These are phyloP conservation scores for Drosophila lacicola DNA, from an alignment of 2,888 invertebrate genomes.

Conservation along the genomic window DNA sequence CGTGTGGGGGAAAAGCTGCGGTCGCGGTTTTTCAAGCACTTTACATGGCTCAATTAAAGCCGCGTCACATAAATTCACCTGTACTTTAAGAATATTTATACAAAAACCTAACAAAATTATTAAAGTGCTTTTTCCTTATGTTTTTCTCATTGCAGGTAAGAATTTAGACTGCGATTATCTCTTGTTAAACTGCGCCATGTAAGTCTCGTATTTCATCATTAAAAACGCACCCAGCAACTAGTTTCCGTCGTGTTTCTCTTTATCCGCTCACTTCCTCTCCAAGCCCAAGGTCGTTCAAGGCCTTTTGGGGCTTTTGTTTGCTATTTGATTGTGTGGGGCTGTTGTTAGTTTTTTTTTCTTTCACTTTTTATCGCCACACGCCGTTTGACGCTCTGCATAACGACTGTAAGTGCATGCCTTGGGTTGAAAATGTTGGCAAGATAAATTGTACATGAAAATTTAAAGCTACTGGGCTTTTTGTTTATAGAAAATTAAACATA, in stretches of 20 bases:
- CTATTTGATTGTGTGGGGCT: conserved; percentile 29
- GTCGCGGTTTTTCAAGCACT: conserved; percentile 24
- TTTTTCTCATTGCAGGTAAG: conserved; percentile 54
- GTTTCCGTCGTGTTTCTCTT: conserved; percentile 31
- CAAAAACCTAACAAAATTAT: conserved; percentile 7
- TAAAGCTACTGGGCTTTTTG: background rate
- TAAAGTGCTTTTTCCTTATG: conserved; percentile 13
- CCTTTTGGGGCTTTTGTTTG: conserved; percentile 46
- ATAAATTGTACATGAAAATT: background rate
- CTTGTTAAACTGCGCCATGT: conserved; percentile 7
- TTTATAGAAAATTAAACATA: background rate
- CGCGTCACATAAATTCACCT: conserved; percentile 21
- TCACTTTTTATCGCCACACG: conserved; percentile 39
- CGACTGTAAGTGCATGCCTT: conserved; percentile 41
- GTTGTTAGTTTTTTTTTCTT: conserved; percentile 7
- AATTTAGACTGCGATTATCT: conserved; percentile 16
- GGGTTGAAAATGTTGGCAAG: conserved; percentile 11
- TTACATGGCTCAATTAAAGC: conserved; percentile 33
- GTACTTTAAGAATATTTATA: conserved; percentile 12
- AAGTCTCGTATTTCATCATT: conserved; percentile 48
- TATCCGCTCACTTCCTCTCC: conserved; percentile 38
- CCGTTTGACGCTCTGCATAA: conserved; percentile 30
- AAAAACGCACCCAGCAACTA: conserved; percentile 33
- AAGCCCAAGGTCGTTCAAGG: conserved; percentile 61
- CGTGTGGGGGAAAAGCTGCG: conserved; percentile 23